Base-by-base conservation (phyloP, 35 echinoderm and acorn worm species). In the Patiria miniata region DNA sequence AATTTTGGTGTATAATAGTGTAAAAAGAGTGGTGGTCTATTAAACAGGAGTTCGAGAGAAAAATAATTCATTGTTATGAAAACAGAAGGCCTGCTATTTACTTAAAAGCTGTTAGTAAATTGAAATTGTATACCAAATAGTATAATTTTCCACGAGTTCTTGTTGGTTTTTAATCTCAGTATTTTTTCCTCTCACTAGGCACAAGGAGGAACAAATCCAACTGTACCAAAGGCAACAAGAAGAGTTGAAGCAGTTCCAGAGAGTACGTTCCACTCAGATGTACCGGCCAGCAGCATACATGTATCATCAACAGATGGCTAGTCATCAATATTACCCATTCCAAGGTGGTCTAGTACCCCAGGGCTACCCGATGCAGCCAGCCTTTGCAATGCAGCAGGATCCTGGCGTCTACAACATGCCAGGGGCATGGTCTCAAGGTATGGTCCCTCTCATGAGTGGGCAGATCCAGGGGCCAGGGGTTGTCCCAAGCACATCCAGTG, bases 181-280 rank as follows among this genome's bases (percentile, higher is more conserved):
- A 6, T 47, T 47, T 47, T 12, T 47, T 12, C 42, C 42, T 47
- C 12, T 32, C 23, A 17, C 14, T 38, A 87, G 85, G 36, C 85
- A 87, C 36, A 77, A 79, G 15, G 85, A 87, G 8, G 85, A 87
- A 77, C 76, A 60, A 69, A 1, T 16, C 29, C 76, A 87, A 44
- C 44, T 87, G 39, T 23, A 51, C 2, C 85, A 87, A 17, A 79
- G 26, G n/a, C 85, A 87, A 23, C 68, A 54, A 15, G 77, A 77
- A 32, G 85, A 87, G 53, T 54, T 87, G 39, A 50, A 79, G 33
- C 37, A 87, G 47, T 87, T 79, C 44, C 40, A 69, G 36, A 77
- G 54, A 52, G 19, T 12, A 47, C 42, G 42, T 12, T 47, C 85
- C 22, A 5, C 81, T 83, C 42, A 52, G 52, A 8, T 38, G 12